Percentiles rank a stretch among this genome's conserved stretches.
Evolutionary conservation across 2,797 vertebrate species (phyloP).

Genomic region (Crossoptilon crossoptilon): DNA sequence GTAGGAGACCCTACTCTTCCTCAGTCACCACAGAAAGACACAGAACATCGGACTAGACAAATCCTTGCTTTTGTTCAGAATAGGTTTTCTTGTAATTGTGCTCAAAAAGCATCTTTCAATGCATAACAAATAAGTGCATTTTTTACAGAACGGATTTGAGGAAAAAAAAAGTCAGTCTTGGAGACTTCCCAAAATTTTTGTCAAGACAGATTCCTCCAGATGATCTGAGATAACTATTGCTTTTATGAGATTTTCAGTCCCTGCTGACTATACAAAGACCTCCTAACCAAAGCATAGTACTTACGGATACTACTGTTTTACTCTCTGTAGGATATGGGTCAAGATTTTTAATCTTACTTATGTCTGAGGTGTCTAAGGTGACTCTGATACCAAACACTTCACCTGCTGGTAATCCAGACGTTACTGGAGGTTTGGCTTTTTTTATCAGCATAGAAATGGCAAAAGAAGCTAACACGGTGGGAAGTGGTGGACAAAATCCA

Average conservation of each 20-base stretch:
- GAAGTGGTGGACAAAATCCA: background rate
- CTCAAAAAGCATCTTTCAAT: background rate
- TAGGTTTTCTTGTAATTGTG: background rate
- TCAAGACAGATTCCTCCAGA: background rate
- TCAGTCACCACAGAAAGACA: background rate
- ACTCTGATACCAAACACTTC: background rate
- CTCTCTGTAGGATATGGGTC: accelerated
- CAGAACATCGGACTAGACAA: no score
- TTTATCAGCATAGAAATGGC: background rate
- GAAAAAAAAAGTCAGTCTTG: accelerated
- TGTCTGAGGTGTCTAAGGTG: background rate
- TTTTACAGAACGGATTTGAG: background rate
- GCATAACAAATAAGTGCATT: background rate
- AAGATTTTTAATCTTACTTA: background rate
- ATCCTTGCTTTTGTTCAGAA: background rate
- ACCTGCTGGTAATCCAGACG: background rate
- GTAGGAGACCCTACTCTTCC: background rate
- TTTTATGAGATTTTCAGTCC: background rate
- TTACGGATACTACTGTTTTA: background rate
- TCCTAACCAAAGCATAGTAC: background rate
- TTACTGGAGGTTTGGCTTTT: background rate
- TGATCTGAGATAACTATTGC: background rate
- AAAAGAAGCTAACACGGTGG: background rate
- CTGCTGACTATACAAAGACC: background rate
- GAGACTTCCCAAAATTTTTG: background rate